Evolutionary conservation across 2,797 vertebrate species (phyloP).

Genomic region (Xerus rutilus): DNA sequence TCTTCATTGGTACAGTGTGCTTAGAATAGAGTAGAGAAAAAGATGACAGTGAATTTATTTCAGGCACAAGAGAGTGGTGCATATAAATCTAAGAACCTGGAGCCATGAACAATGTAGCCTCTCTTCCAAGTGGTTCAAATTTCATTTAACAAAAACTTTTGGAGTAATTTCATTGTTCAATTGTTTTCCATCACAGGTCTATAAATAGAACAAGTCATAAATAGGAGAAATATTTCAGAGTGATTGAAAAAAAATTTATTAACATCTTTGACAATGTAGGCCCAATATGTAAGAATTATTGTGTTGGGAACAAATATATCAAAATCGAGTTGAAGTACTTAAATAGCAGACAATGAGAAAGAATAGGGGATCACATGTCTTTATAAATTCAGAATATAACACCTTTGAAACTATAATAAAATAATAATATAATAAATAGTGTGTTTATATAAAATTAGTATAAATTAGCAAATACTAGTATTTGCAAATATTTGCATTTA

Average conservation of each 20-base stretch:
- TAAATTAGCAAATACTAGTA: neutral
- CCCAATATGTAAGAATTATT: neutral
- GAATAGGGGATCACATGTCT: neutral
- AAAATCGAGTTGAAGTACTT: conserved; percentile 41
- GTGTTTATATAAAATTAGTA: neutral
- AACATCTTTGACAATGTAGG: neutral
- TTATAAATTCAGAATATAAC: neutral
- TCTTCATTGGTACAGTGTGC: conserved; percentile 55
- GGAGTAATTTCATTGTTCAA: conserved; percentile 40
- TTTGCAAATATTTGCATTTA: neutral
- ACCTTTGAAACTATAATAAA: neutral
- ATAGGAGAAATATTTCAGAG: conserved; percentile 37
- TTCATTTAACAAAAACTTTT: conserved; percentile 14
- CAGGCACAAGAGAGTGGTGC: conserved; percentile 22
- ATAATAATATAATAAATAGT: neutral
- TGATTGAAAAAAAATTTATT: conserved; percentile 32
- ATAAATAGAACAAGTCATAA: conserved; percentile 38
- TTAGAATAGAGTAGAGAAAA: conserved; percentile 64
- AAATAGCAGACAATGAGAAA: conserved; percentile 18
- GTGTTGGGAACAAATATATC: neutral
- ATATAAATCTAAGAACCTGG: neutral
- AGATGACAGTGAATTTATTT: conserved; percentile 46
- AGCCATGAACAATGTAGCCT: neutral
- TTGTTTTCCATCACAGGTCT: conserved; percentile 53
- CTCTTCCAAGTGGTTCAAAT: conserved; percentile 27